These are phyloP conservation scores for Procambarus clarkii DNA, from an alignment of 1,140 invertebrate species.

Conservation along the genomic window DNA sequence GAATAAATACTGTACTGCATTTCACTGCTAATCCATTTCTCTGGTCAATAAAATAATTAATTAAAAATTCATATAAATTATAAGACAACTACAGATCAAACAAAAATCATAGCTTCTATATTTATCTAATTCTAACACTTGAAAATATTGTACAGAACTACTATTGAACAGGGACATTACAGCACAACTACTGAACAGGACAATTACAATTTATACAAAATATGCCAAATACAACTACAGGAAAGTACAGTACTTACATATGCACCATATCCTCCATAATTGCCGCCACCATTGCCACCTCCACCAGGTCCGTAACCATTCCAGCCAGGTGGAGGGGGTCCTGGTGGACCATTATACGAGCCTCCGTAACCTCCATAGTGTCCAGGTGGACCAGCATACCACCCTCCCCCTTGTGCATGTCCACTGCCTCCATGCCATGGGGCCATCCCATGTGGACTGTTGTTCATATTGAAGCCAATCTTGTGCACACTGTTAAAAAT, in stretches of 20 bases:
- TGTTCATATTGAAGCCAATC: slow-evolving; percentile 17
- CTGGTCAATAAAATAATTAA: no score
- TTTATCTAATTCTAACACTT: no score
- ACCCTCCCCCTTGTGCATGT: slow-evolving; percentile 6
- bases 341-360: slow-evolving; percentile 25
- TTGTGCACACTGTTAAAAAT: neutral
- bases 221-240: no score
- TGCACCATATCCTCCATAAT: slow-evolving; percentile 7
- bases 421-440: slow-evolving; percentile 14
- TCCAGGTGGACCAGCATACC: slow-evolving; percentile 17
- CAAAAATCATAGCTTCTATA: no score
- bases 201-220: no score
- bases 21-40: no score
- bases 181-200: no score
- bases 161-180: no score
- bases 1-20: no score
- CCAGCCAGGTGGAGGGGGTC: slow-evolving; percentile 39
- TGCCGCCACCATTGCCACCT: neutral
- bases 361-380: neutral
- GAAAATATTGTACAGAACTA: no score
- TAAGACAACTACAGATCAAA: no score
- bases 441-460: slow-evolving; percentile 24
- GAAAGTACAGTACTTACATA: slow-evolving; percentile 2
- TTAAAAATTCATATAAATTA: no score
- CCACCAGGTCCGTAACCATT: slow-evolving; percentile 38